Percentiles rank a stretch among this genome's conserved stretches.
Evolutionary conservation across 2,797 vertebrate species (phyloP).

Genomic region (Neosilurus hyrtlii): DNA sequence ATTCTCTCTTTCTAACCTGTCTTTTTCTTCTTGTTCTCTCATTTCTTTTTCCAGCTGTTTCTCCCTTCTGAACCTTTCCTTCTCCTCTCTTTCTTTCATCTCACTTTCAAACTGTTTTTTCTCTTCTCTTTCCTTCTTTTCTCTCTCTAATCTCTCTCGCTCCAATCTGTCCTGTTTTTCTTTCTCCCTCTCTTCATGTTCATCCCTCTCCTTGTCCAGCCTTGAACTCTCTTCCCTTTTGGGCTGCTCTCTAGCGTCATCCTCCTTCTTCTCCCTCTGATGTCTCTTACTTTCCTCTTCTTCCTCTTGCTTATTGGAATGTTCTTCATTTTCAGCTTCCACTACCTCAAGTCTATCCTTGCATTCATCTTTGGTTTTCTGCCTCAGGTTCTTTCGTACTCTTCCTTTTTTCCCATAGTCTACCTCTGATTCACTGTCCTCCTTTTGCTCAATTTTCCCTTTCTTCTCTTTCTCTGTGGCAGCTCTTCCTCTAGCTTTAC

Average conservation of each 20-base stretch:
- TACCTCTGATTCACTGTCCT: conserved; percentile 49
- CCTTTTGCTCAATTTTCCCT: conserved; percentile 43
- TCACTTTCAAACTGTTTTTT: not conserved
- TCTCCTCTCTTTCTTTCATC: not conserved
- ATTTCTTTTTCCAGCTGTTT: conserved; percentile 22
- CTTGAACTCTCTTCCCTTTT: conserved; percentile 32
- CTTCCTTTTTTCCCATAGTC: conserved; percentile 21
- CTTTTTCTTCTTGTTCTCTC: not conserved
- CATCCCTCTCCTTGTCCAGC: conserved; percentile 22
- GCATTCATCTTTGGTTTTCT: conserved; percentile 16
- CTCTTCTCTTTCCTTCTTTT: conserved; percentile 14
- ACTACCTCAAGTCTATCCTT: not conserved
- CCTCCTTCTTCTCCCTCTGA: not conserved
- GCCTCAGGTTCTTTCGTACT: conserved; percentile 15
- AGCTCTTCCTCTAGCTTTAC: conserved; percentile 21
- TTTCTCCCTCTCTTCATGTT: conserved; percentile 4
- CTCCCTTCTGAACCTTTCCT: conserved; percentile 14
- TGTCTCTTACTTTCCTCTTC: conserved; percentile 25
- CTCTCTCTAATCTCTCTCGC: not conserved
- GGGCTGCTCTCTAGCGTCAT: conserved; percentile 1
- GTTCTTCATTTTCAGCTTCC: conserved; percentile 40
- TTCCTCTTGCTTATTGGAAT: conserved; percentile 37
- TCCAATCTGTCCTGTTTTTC: conserved; percentile 19
- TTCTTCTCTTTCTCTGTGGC: conserved; percentile 43
- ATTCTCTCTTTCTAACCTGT: not conserved